phyloP scores from a whole-genome alignment of 2,888 invertebrate genomes.

The Oscheius onirici region DNA sequence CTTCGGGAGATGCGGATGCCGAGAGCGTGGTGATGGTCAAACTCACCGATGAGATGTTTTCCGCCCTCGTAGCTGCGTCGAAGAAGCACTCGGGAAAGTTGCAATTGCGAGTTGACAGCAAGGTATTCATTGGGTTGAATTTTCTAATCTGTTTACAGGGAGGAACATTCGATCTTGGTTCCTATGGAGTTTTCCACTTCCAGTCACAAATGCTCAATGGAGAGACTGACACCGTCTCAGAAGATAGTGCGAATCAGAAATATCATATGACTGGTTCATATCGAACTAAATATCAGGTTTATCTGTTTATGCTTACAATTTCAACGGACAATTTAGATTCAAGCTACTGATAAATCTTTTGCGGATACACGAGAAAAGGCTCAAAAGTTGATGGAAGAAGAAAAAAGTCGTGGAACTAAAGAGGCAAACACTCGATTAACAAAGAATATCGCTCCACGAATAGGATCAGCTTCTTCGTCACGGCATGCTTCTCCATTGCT shows the following conservation, averaged over 20 bases:
- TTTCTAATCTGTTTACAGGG: conserved; percentile 25
- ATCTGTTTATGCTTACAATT: conserved; percentile 2
- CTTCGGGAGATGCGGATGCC: conserved; percentile 25
- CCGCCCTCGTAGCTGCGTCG: conserved; percentile 48
- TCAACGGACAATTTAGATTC: conserved; percentile 50
- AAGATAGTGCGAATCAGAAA: conserved; percentile 9
- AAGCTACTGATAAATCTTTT: conserved; percentile 66
- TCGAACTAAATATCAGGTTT: conserved; percentile 33
- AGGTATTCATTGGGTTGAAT: conserved; percentile 27
- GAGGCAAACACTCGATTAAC: conserved; percentile 43
- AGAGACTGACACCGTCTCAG: conserved; percentile 25
- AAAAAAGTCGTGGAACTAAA: conserved; percentile 60
- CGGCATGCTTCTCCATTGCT: conserved; percentile 31
- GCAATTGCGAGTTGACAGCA: conserved; percentile 43
- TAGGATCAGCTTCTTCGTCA: conserved; percentile 37
- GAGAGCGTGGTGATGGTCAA: conserved; percentile 54
- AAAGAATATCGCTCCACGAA: conserved; percentile 33
- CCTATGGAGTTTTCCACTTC: conserved; percentile 25
- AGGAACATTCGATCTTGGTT: conserved; percentile 29
- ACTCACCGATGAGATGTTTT: conserved; percentile 64
- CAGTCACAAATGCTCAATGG: conserved; percentile 25
- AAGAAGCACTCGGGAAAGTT: conserved; percentile 32
- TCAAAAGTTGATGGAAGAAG: conserved; percentile 59
- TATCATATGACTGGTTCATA: conserved; percentile 20
- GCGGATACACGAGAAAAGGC: conserved; percentile 64